Conservation (phyloP, 2,888 invertebrate genomes). For the Lasioglossum lativentre region DNA sequence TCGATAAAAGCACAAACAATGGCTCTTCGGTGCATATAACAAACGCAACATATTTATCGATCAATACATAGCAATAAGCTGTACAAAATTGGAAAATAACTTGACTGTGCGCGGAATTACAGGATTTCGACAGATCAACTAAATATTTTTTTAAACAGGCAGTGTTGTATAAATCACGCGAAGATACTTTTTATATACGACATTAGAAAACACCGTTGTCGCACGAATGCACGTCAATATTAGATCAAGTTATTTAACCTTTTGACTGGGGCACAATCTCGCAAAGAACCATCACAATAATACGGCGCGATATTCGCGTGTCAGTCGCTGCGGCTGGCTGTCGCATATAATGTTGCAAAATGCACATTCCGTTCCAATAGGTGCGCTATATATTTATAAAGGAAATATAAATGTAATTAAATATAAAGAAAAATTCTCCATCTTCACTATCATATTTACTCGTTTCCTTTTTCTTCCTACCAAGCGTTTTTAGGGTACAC, state of each 20-base stretch:
- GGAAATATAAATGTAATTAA: too few species aligned
- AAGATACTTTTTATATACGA: not conserved
- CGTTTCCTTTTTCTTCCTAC: constrained; percentile 12
- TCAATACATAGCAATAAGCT: not conserved
- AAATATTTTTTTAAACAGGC: not conserved
- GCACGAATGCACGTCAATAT: not conserved
- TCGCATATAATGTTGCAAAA: too few species aligned
- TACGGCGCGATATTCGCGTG: too few species aligned
- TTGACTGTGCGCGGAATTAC: not conserved
- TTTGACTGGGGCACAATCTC: too few species aligned
- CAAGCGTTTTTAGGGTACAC: too few species aligned
- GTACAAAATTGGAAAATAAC: not conserved
- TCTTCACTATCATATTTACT: too few species aligned
- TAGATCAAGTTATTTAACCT: too few species aligned
- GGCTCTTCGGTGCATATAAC: not conserved
- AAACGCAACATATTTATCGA: not conserved
- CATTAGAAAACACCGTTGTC: not conserved
- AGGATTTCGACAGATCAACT: not conserved
- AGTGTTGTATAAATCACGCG: not conserved
- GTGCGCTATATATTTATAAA: too few species aligned
- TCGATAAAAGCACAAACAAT: not conserved
- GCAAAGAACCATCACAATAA: too few species aligned
- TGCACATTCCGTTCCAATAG: too few species aligned
- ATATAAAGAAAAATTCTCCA: too few species aligned
- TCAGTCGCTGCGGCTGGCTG: too few species aligned